phyloP scores from a whole-genome alignment of 2,797 vertebrate species.

The Enteromius viviparus region DNA sequence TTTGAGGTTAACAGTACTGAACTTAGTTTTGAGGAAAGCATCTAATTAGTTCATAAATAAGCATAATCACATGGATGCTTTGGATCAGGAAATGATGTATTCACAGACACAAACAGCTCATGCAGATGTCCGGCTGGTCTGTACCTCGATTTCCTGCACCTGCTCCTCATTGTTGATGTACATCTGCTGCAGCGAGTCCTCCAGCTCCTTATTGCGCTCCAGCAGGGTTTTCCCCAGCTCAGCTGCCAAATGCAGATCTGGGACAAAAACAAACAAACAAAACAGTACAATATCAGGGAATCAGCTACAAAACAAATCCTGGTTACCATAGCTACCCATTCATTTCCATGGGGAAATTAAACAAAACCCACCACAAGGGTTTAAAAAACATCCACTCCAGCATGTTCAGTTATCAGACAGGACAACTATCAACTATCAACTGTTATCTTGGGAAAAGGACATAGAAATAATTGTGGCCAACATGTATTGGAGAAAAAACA shows the following conservation, averaged over 20 bases:
- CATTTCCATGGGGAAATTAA: background rate
- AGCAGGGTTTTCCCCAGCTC: constrained; percentile 96
- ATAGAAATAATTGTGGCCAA: too few species aligned
- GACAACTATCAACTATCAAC: too few species aligned
- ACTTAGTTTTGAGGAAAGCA: background rate
- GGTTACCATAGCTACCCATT: background rate
- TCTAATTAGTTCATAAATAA: background rate
- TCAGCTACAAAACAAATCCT: background rate
- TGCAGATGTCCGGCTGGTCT: background rate
- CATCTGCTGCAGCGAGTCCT: constrained; percentile 97
- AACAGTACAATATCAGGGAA: background rate
- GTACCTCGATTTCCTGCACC: constrained; percentile 96
- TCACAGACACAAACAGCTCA: background rate
- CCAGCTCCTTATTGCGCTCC: constrained; percentile 96
- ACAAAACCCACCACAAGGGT: background rate
- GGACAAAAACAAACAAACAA: background rate
- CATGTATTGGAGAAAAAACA: too few species aligned
- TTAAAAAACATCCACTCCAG: too few species aligned
- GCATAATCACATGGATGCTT: background rate
- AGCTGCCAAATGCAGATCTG: constrained; percentile 95
- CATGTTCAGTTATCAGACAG: too few species aligned
- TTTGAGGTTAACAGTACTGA: background rate
- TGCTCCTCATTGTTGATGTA: constrained; percentile 97
- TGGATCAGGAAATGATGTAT: background rate
- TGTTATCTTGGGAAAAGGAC: too few species aligned